Base-by-base conservation (phyloP, 2,888 invertebrate genomes). In the Drosophila mayaguana region DNA sequence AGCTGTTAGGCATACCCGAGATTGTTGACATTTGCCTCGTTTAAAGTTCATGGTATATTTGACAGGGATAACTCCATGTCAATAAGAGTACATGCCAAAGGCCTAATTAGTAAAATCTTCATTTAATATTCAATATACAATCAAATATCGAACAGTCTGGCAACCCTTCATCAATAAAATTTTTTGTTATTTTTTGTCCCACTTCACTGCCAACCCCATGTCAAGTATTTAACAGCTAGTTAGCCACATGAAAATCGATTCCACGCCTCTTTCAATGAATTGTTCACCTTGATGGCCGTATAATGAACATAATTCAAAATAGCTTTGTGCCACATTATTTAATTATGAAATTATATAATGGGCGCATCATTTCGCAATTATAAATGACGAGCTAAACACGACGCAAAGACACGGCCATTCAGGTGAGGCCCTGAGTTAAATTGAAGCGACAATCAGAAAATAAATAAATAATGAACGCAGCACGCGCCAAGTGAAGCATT, bases 381-480 rank as follows among this genome's bases (percentile, higher is more conserved):
- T 34, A 59, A 71, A 45, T 43, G 61, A 50, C 57, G 54, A 48
- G 59, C 45, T 34, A 40, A 36, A 42, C 48, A 20, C 40, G 36
- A 45, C 43, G 18, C 25, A 28, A 48, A 18, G 42, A 63, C 46
- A 54, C 45, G 51, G 51, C 45, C 65, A 63, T 46, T 40, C 50
- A 59, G 55, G 42, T 28, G 16, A 28, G 3, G 59, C 46, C 12
- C 55, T 64, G 78, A 72, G 74, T 75, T 63, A 70, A 78, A 74
- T 74, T 74, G 74, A 73, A 79, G 72, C 65, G 68, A 53, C 63
- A 68, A 57, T 64, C 65, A 75, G 64, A 76, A 80, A 79, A 77
- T 89, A 85, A 88, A 77, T 89, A 85, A 85, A 75, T 85, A 75
- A 82, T 89, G 68, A 55, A 66, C 68, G n/a, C 64, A 59, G 51